Evolutionary conservation across 2,888 invertebrate species (phyloP).

Genomic region (Psylliodes chrysocephalus): DNA sequence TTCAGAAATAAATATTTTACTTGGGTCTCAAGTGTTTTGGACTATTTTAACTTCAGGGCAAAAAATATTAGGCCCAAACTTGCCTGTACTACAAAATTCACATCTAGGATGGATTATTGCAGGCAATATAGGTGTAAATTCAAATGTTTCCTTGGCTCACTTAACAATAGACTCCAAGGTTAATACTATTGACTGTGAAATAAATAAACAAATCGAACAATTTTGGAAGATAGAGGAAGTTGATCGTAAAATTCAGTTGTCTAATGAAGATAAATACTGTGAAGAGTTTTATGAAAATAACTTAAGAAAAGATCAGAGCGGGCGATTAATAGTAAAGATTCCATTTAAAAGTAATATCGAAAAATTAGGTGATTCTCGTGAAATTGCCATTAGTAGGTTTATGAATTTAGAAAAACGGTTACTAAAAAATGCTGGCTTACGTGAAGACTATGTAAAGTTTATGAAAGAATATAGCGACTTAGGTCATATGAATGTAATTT

Average conservation of each 20-base stretch:
- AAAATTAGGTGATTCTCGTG: constrained; percentile 36
- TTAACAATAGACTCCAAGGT: not conserved
- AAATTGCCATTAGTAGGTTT: constrained; percentile 39
- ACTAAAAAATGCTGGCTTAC: constrained; percentile 24
- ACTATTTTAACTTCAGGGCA: constrained; percentile 18
- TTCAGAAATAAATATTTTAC: constrained; percentile 24
- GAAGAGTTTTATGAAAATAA: constrained; percentile 34
- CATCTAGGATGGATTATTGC: constrained; percentile 23
- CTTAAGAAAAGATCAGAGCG: constrained; percentile 13
- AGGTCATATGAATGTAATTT: constrained; percentile 33
- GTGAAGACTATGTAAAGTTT: constrained; percentile 31
- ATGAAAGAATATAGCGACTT: constrained; percentile 35
- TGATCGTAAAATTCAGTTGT: not conserved
- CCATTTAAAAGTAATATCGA: constrained; percentile 28
- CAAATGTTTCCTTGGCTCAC: not conserved
- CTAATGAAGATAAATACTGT: constrained; percentile 30
- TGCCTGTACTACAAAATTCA: constrained; percentile 21
- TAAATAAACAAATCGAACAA: constrained; percentile 6
- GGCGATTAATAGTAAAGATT: constrained; percentile 34
- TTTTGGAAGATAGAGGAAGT: constrained; percentile 27
- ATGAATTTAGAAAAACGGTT: constrained; percentile 35
- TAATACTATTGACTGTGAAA: constrained; percentile 1
- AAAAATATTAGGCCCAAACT: constrained; percentile 16
- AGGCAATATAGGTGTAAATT: constrained; percentile 13
- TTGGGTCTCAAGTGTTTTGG: constrained; percentile 30